Base-by-base conservation (phyloP, 2,888 invertebrate species). In the Caradrina clavipalpis region DNA sequence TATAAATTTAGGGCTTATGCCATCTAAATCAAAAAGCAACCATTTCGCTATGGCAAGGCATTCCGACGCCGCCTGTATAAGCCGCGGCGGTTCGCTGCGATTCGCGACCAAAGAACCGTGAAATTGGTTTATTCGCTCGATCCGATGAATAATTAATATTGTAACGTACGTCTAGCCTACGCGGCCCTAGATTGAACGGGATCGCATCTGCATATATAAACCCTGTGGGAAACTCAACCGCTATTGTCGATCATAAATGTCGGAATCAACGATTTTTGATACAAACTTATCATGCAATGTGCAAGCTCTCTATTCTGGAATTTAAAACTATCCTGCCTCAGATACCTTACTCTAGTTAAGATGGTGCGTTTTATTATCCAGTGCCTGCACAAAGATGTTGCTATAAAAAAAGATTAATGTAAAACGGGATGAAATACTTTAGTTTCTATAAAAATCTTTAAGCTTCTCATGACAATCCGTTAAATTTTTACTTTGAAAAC, bases 71-170 rank as follows among this genome's bases (percentile, higher is more conserved):
- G 71, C 85, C 94, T 92, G 91, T 94, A 90, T 88, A 85, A 82
- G 86, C 86, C 81, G 83, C 86, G 83, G 87, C 85, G 87, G 87
- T 87, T 79, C 87, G 88, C 88, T 90, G 91, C 92, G 94, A 92
- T 93, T 90, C 93, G 93, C 85, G 89, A 82, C 94, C 96, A 96
- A 96, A 96, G 96, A 96, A 96, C 91, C 96, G 91, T 96, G 95
- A 96, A 96, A 96, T 96, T 96, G 96, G 94, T 95, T 95, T 95
- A 95, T 95, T 94, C 95, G 95, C 92, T 90, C 92, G 93, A 94
- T 93, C 94, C 96, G 94, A 96, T 96, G 96, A 96, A 96, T 96
- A 96, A 96, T 96, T 96, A 96, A 96, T 96, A 95, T 91, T 89
- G 94, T 93, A 90, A 93, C 92, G 88, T 90, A 89, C 89, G 83